Evolutionary conservation across 2,797 vertebrate genomes (phyloP).

Genomic region (Simalia tracyae): DNA sequence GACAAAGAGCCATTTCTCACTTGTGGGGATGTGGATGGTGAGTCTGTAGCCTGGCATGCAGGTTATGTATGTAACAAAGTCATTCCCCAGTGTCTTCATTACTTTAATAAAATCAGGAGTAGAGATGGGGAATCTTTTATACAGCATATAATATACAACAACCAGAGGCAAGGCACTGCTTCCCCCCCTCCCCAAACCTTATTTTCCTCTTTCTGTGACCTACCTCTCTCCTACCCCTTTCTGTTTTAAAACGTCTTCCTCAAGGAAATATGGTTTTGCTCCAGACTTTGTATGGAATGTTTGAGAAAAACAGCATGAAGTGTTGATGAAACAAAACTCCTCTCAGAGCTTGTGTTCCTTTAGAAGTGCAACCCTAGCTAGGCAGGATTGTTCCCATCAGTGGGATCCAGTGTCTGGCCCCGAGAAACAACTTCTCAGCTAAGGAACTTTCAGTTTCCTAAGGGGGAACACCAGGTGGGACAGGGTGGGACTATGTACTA

Average conservation of each 20-base stretch:
- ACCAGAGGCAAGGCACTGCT: not conserved
- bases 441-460: not conserved
- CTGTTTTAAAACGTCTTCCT: not conserved
- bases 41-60: not conserved
- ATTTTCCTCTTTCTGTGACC: not conserved
- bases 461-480: not conserved
- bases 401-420: not conserved
- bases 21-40: not conserved
- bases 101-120: too few relatives aligned
- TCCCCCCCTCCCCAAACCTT: not conserved
- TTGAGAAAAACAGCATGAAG: not conserved
- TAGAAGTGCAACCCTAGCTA: not conserved
- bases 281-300: not conserved
- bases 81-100: not conserved
- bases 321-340: not conserved
- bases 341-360: not conserved
- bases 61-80: not conserved
- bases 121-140: not conserved
- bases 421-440: not conserved
- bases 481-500: not conserved
- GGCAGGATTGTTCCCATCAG: not conserved
- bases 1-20: not conserved
- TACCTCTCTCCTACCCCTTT: not conserved
- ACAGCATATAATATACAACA: not conserved
- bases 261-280: not conserved